phyloP scores from a whole-genome alignment of 2,113 vertebrate genomes.

The Myodes glareolus region DNA sequence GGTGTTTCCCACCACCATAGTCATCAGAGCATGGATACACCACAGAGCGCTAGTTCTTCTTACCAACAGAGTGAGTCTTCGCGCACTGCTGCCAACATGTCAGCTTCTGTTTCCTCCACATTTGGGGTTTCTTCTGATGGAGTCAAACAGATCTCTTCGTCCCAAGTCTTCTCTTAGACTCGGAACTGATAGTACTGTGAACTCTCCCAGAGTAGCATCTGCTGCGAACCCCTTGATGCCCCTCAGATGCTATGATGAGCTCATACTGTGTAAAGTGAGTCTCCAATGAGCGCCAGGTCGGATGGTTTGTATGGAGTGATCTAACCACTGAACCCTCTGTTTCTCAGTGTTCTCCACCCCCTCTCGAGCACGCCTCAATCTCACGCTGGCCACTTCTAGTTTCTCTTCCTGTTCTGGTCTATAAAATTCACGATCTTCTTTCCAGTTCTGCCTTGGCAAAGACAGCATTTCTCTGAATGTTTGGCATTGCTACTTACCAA shows the following conservation, averaged over 20 bases:
- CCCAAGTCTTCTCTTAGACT: neutral
- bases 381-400: neutral
- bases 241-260: neutral
- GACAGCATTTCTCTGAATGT: neutral
- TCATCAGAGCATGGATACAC: rapidly evolving
- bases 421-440: neutral
- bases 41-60: neutral
- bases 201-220: neutral
- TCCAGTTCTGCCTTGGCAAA: neutral
- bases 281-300: neutral
- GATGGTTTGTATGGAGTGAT: neutral
- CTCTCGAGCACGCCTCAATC: neutral
- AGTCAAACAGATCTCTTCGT: neutral
- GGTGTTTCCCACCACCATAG: neutral
- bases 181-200: neutral
- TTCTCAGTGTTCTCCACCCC: neutral
- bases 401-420: neutral
- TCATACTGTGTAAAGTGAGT: neutral
- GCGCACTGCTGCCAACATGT: rapidly evolving
- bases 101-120: neutral
- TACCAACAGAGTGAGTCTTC: neutral
- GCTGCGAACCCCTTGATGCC: neutral
- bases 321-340: neutral
- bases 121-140: neutral
- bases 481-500: neutral